Percentiles rank a stretch among this genome's conserved stretches.
These are phyloP conservation scores for Ametastegia equiseti DNA, from an alignment of 2,888 invertebrate species.

Conservation along the genomic window DNA sequence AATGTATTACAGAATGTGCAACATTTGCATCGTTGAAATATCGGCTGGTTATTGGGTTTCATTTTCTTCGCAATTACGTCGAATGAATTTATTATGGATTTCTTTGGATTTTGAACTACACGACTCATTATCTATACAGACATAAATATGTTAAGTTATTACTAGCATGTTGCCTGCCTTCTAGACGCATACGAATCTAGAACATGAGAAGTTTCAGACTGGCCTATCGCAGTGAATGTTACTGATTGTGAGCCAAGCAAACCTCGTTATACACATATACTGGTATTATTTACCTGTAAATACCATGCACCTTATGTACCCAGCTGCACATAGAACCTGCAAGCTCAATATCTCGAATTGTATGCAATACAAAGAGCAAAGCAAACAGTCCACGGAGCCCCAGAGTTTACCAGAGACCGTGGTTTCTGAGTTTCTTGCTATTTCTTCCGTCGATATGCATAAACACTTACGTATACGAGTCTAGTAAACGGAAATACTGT, in stretches of 20 bases:
- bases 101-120: too few relatives aligned
- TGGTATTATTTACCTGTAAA: background rate
- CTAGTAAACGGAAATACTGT: background rate
- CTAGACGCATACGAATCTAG: background rate
- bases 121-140: too few relatives aligned
- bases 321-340: background rate
- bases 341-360: background rate
- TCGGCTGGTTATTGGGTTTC: too few relatives aligned
- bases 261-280: background rate
- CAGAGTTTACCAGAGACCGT: background rate
- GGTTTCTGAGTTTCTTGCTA: background rate
- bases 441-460: background rate
- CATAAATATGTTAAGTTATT: too few relatives aligned
- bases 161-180: background rate
- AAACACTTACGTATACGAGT: too few relatives aligned
- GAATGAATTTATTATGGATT: too few relatives aligned
- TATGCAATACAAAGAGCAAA: background rate
- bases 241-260: background rate
- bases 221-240: background rate
- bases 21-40: too few relatives aligned
- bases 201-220: slow-evolving; percentile 6
- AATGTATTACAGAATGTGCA: too few relatives aligned
- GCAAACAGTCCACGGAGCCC: background rate
- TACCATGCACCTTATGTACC: background rate
- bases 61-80: too few relatives aligned